phyloP scores from a whole-genome alignment of 1,140 invertebrate genomes.

The Cydia strobilella region DNA sequence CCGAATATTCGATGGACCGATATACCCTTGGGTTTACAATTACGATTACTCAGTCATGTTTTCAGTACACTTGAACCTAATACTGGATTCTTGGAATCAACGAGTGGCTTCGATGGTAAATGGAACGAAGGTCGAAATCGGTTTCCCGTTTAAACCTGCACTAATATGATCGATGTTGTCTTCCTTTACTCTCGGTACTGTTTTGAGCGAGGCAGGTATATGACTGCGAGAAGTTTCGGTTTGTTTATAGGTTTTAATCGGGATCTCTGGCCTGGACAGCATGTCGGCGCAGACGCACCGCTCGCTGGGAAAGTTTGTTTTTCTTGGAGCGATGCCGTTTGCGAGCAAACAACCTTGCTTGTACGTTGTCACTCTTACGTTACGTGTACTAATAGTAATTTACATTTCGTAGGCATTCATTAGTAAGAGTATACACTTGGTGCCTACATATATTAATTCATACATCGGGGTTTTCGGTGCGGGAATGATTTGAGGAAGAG shows the following conservation, averaged over 20 bases:
- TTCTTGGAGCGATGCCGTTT: slow-evolving; percentile 22
- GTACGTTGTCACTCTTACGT: background rate
- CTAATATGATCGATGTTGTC: background rate
- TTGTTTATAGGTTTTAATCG: background rate
- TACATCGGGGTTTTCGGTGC: too few species aligned
- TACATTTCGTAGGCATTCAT: background rate
- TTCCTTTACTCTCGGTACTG: background rate
- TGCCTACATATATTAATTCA: too few species aligned
- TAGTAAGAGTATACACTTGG: too few species aligned
- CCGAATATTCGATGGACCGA: slow-evolving; percentile 4
- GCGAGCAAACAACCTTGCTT: slow-evolving; percentile 12
- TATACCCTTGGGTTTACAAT: slow-evolving; percentile 29
- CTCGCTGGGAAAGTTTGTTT: slow-evolving; percentile 26
- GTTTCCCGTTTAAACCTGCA: background rate
- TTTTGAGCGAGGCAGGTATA: background rate
- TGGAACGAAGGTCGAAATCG: slow-evolving; percentile 42
- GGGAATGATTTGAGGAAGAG: too few species aligned
- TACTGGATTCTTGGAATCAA: slow-evolving; percentile 52
- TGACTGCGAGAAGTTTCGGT: background rate
- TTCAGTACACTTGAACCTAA: slow-evolving; percentile 15
- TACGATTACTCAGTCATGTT: slow-evolving; percentile 21
- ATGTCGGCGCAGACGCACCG: slow-evolving; percentile 18
- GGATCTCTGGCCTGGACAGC: slow-evolving; percentile 24
- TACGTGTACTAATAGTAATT: background rate
- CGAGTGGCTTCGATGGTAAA: slow-evolving; percentile 47